Evolutionary conservation across 2,797 vertebrate genomes (phyloP).

Genomic region (Emydoidea blandingii): DNA sequence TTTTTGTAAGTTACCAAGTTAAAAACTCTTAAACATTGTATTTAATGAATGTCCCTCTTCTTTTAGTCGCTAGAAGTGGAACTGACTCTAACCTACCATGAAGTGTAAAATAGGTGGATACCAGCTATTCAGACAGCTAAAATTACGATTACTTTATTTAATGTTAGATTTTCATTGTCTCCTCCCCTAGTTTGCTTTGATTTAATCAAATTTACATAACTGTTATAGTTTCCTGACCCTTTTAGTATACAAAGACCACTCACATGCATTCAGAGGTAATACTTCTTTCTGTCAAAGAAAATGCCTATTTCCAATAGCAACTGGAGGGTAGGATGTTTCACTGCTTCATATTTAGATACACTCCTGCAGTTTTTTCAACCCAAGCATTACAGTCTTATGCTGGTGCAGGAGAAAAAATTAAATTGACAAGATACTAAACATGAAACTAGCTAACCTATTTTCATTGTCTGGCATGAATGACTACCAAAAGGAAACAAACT

Average conservation of each 20-base stretch:
- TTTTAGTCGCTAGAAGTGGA: not conserved
- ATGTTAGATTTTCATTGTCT: not conserved
- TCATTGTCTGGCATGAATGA: not conserved
- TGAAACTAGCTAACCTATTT: fast-evolving
- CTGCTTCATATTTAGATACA: not conserved
- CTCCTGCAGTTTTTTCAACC: not conserved
- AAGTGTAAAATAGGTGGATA: not conserved
- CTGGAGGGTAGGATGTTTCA: not conserved
- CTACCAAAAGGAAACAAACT: fast-evolving
- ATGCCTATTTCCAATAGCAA: too few relatives aligned
- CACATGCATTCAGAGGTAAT: not conserved
- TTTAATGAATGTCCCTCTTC: not conserved
- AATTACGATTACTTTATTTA: not conserved
- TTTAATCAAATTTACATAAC: not conserved
- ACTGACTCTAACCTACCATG: not conserved
- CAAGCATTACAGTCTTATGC: too few relatives aligned
- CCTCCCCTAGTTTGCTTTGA: not conserved
- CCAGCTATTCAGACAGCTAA: not conserved
- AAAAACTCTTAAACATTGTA: not conserved
- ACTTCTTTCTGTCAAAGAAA: too few relatives aligned
- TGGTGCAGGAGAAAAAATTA: fast-evolving
- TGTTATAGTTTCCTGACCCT: not conserved
- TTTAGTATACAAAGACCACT: not conserved
- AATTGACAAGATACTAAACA: fast-evolving
- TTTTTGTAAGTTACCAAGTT: not conserved